phyloP scores from a whole-genome alignment of 2,797 vertebrate species.

The Arctocebus calabarensis region DNA sequence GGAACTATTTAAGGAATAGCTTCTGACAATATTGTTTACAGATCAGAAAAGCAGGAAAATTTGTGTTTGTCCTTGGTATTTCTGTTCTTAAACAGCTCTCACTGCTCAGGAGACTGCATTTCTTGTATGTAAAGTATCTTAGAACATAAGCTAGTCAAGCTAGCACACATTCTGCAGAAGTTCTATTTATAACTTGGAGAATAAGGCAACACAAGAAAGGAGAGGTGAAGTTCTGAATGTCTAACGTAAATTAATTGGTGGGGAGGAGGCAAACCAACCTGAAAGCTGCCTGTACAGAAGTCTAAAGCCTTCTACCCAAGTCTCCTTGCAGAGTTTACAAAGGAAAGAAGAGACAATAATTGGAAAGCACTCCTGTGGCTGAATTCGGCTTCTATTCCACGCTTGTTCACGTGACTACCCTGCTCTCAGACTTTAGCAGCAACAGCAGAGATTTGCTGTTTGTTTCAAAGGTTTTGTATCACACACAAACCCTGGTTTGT shows the following conservation, averaged over 20 bases:
- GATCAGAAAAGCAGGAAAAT: slow-evolving; percentile 36
- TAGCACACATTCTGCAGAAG: slow-evolving; percentile 36
- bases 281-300: background rate
- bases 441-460: background rate
- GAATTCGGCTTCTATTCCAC: background rate
- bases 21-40: slow-evolving; percentile 55
- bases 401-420: background rate
- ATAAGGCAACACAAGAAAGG: background rate
- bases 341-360: background rate
- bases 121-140: slow-evolving; percentile 54
- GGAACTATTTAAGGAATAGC: slow-evolving; percentile 62
- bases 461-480: background rate
- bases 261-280: background rate
- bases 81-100: slow-evolving; percentile 52
- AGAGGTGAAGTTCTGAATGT: slow-evolving; percentile 7
- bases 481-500: background rate
- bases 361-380: background rate
- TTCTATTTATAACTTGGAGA: slow-evolving; percentile 68
- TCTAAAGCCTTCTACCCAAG: background rate
- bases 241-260: slow-evolving; percentile 59
- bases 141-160: slow-evolving; percentile 57
- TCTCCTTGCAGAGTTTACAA: background rate
- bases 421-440: background rate
- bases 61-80: slow-evolving; percentile 44
- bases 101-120: slow-evolving; percentile 10